phyloP scores from a whole-genome alignment of 2,113 vertebrate genomes.

The Macaca nemestrina region DNA sequence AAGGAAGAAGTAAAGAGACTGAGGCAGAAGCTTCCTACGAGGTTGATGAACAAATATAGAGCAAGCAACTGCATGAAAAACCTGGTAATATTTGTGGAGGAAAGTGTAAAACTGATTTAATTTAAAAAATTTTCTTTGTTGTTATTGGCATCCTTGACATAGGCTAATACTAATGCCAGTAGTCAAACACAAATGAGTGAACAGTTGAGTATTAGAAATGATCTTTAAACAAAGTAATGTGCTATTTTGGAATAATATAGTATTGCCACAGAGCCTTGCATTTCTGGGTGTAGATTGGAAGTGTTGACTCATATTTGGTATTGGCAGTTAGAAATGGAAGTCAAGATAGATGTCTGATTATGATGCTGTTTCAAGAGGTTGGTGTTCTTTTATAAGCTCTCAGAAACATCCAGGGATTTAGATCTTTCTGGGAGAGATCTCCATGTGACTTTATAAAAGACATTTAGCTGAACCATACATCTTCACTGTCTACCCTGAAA shows the following conservation, averaged over 20 bases:
- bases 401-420: background rate
- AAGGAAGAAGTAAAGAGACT: background rate
- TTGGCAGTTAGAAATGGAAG: background rate
- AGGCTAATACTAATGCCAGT: background rate
- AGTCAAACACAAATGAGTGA: background rate
- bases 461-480: fast-evolving
- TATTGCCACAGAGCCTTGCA: background rate
- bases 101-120: background rate
- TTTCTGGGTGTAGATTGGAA: background rate
- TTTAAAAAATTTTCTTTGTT: background rate
- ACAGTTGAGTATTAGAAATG: background rate
- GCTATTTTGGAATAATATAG: background rate
- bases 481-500: background rate
- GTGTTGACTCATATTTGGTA: background rate
- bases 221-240: background rate
- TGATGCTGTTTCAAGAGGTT: background rate
- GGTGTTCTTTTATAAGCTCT: background rate
- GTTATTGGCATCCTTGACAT: background rate
- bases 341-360: background rate
- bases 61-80: background rate
- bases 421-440: background rate
- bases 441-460: background rate
- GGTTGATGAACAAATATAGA: background rate
- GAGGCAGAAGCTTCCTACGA: background rate
- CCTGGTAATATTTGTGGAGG: background rate